Evolutionary conservation across 2,797 vertebrate species (phyloP).

Genomic region (Melopsittacus undulatus): DNA sequence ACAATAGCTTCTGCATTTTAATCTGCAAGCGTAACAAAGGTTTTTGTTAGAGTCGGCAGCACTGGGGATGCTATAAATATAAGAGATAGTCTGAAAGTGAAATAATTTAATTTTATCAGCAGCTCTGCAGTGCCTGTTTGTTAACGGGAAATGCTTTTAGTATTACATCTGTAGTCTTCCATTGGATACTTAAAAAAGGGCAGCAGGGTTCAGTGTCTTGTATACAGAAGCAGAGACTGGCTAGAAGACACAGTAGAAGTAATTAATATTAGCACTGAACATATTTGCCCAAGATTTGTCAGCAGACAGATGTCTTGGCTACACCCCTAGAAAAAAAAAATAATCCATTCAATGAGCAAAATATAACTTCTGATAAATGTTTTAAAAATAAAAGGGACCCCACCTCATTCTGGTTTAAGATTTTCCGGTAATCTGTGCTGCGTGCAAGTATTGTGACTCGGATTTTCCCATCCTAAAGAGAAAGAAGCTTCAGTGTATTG

Average conservation of each 20-base stretch:
- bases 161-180: conserved; percentile 9
- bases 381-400: conserved; percentile 43
- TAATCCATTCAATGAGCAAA: not conserved
- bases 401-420: conserved; percentile 95
- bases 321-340: not conserved
- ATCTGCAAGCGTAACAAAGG: not conserved
- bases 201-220: not conserved
- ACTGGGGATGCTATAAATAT: not conserved
- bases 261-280: not conserved
- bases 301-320: not conserved
- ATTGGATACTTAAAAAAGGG: not conserved
- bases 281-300: not conserved
- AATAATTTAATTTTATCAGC: conserved; percentile 10
- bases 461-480: conserved; percentile 87
- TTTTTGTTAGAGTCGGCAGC: not conserved
- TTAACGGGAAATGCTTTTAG: conserved; percentile 40
- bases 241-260: not conserved
- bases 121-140: conserved; percentile 1
- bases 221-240: not conserved
- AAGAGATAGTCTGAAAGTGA: not conserved
- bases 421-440: conserved; percentile 93
- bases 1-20: not conserved
- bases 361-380: not conserved
- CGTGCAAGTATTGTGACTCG: conserved; percentile 93
- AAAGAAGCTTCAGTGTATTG: conserved; percentile 3